Evolutionary conservation across 2,797 vertebrate species (phyloP), one percentile per base, ranked within the genome.

Genomic region (Lepus oiostolus): DNA sequence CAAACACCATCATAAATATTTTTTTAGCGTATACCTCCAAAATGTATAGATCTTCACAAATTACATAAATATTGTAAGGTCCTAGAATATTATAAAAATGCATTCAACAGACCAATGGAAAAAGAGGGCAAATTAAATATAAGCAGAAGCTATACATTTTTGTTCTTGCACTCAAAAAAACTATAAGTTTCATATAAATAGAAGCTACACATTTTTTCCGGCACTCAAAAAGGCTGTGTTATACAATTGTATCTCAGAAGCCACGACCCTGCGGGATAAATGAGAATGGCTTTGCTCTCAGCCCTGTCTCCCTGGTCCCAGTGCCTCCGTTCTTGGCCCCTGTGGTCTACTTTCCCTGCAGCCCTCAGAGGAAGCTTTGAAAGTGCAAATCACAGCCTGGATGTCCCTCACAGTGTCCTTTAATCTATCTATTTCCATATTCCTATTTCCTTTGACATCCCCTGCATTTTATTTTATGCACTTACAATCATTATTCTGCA

Each of bases 381-480:
- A 95, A 94, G 94, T 70, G 77, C n/a, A 80, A 89, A 75, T 88
- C 42, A 74, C 26, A 83, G 60, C 87, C 63, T 10, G 35, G 54
- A 76, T 42, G 65, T 72, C 82, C 68, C 81, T 94, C 75, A 76
- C 11, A n/a, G 85, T 68, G 42, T 3, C 75, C 24, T 52, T 63
- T 87, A 62, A 70, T 65, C 76, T 85, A 86, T 62, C 13, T 42
- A 85, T 63, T 82, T 77, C 92, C 67, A 91, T 76, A 77, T 38
- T 90, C 85, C 32, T 88, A 32, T 60, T 81, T 92, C 93, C 91
- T 94, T 84, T 93, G 90, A 95, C 42, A 92, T 60, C 76, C 60
- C n/a, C 47, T 92, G 74, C 54, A 58, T 88, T 95, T 88, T 80
- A 82, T 82, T 94, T 90, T 68, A 88, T 30, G n/a, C 79, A 94